Percentiles rank a stretch among this genome's conserved stretches.
Evolutionary conservation across 2,888 invertebrate genomes (phyloP).

Genomic region (Metellina segmentata): DNA sequence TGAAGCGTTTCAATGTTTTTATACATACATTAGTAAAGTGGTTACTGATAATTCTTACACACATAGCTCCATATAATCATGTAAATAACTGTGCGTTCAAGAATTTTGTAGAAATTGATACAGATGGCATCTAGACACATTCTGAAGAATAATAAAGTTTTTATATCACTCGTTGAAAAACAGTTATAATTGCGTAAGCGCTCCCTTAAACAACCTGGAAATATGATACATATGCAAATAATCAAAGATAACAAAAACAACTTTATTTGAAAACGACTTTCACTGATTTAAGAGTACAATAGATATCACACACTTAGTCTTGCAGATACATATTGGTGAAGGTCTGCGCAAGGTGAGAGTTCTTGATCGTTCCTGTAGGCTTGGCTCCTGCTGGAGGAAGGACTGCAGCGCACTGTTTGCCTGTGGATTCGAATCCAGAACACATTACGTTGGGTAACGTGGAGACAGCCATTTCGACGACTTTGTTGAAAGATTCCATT

Average conservation of each 20-base stretch:
- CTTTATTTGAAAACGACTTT: conserved; percentile 40
- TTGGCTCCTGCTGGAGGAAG: conserved; percentile 64
- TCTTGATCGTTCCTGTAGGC: conserved; percentile 66
- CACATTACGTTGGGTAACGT: conserved; percentile 64
- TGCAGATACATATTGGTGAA: conserved; percentile 60
- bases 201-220: neutral
- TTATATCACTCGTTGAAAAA: neutral
- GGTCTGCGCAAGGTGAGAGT: conserved; percentile 67
- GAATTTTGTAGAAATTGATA: neutral
- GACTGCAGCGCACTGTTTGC: conserved; percentile 37
- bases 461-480: conserved; percentile 68
- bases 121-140: neutral
- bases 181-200: neutral
- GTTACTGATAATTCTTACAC: too few species aligned
- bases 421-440: conserved; percentile 56
- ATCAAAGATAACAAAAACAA: conserved; percentile 40
- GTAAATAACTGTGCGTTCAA: too few species aligned
- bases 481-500: conserved; percentile 57
- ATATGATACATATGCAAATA: neutral
- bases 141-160: neutral
- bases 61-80: too few species aligned
- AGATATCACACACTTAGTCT: conserved; percentile 22
- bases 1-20: too few species aligned
- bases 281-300: neutral
- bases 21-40: too few species aligned